Evolutionary conservation across 2,888 invertebrate species (phyloP).

Genomic region (Amphipoea lucens): DNA sequence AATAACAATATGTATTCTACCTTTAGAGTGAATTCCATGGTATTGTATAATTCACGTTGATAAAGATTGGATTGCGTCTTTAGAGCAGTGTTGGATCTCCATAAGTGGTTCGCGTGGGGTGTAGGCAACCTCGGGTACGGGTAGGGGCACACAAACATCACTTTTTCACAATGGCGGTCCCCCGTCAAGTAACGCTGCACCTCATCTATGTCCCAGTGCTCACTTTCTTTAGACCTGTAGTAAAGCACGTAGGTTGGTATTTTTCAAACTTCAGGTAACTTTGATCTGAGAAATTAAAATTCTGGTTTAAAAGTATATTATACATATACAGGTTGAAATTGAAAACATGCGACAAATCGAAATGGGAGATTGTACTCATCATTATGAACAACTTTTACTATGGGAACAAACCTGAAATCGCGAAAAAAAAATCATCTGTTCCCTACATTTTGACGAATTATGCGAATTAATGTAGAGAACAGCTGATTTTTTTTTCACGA

Average conservation of each 20-base stretch:
- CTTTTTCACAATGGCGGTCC: constrained; percentile 81
- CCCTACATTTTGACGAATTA: too few relatives aligned
- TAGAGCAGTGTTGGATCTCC: constrained; percentile 78
- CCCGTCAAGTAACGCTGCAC: constrained; percentile 82
- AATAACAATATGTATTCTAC: constrained; percentile 48
- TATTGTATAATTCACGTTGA: constrained; percentile 75
- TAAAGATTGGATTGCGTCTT: constrained; percentile 76
- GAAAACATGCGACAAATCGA: too few relatives aligned
- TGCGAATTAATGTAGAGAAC: too few relatives aligned
- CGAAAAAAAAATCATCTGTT: too few relatives aligned
- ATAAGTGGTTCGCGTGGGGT: constrained; percentile 75
- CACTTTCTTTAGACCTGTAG: constrained; percentile 76
- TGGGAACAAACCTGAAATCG: too few relatives aligned
- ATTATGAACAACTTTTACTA: too few relatives aligned
- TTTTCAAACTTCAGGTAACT: not conserved
- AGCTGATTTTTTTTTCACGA: too few relatives aligned
- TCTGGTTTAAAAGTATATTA: too few relatives aligned
- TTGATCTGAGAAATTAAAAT: not conserved
- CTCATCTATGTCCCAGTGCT: constrained; percentile 83
- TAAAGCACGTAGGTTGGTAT: not conserved
- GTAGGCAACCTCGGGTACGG: constrained; percentile 80
- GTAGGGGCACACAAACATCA: constrained; percentile 83
- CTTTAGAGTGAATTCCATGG: constrained; percentile 80
- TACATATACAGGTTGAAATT: too few relatives aligned
- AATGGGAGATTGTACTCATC: too few relatives aligned